Evolutionary conservation across 2,797 vertebrate genomes (phyloP).

Genomic region (Sparus aurata): DNA sequence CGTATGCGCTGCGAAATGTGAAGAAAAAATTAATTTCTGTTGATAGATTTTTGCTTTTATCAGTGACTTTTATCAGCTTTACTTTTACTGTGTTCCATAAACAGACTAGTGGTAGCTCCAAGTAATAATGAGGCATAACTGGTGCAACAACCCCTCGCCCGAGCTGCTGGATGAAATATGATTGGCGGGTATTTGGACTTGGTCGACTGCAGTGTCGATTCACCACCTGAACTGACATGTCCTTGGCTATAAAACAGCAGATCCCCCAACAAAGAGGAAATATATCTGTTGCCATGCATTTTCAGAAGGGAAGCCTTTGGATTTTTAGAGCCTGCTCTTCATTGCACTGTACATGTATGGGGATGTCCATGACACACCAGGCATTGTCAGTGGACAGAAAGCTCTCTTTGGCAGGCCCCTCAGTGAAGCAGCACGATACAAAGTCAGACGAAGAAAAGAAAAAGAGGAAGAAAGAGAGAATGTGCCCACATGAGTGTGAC

Average conservation of each 20-base stretch:
- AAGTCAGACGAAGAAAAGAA: conserved; percentile 73
- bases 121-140: conserved; percentile 1
- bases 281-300: conserved; percentile 54
- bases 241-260: conserved; percentile 30
- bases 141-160: conserved; percentile 17
- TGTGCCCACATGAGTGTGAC: conserved; percentile 82
- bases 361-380: conserved; percentile 66
- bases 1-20: conserved; percentile 37
- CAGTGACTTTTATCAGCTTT: conserved; percentile 37
- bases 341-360: conserved; percentile 66
- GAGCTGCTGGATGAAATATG: conserved; percentile 45
- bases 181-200: conserved; percentile 43
- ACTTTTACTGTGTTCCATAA: conserved; percentile 18
- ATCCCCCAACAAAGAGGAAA: conserved; percentile 42
- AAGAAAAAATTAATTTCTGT: conserved; percentile 59
- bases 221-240: conserved; percentile 45
- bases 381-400: conserved; percentile 66
- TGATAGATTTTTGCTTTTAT: conserved; percentile 62
- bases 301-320: conserved; percentile 30
- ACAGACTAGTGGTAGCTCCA: conserved; percentile 5
- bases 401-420: conserved; percentile 60
- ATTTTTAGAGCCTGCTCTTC: conserved; percentile 43
- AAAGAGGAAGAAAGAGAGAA: conserved; percentile 77
- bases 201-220: conserved; percentile 39
- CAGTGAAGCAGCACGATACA: conserved; percentile 67